phyloP scores from a whole-genome alignment of 2,888 invertebrate species.

The Drosophila koepferae region DNA sequence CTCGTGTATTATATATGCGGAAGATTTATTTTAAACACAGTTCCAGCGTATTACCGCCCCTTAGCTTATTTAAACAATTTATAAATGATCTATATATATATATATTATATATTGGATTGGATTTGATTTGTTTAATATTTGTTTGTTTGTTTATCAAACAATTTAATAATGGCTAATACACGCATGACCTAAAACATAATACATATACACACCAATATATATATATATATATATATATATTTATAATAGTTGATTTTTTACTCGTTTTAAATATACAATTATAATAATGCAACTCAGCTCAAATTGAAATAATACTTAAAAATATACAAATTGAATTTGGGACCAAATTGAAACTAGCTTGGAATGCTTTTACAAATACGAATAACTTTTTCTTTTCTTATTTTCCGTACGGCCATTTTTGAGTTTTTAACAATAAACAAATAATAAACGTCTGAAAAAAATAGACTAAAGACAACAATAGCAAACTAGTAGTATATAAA shows the following conservation, averaged over 20 bases:
- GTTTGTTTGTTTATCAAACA: constrained; percentile 46
- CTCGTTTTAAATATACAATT: constrained; percentile 42
- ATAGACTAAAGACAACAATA: constrained; percentile 45
- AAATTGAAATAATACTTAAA: constrained; percentile 67
- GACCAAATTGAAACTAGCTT: constrained; percentile 68
- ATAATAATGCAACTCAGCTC: constrained; percentile 48
- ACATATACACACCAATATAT: constrained; percentile 46
- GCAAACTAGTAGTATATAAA: constrained; percentile 47
- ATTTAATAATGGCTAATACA: constrained; percentile 61
- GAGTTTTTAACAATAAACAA: constrained; percentile 52
- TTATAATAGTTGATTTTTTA: constrained; percentile 28
- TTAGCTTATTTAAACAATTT: constrained; percentile 68
- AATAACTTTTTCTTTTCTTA: constrained; percentile 10
- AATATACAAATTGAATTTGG: constrained; percentile 67
- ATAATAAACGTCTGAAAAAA: constrained; percentile 28
- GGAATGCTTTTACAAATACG: constrained; percentile 75
- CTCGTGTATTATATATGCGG: constrained; percentile 44
- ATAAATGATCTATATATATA: constrained; percentile 62
- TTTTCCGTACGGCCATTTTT: constrained; percentile 9
- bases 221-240: constrained; percentile 23
- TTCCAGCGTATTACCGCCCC: constrained; percentile 42
- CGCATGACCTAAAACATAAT: constrained; percentile 44
- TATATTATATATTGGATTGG: constrained; percentile 20
- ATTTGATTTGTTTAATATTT: constrained; percentile 28
- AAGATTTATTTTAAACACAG: constrained; percentile 71